Base-by-base conservation (phyloP, 1,140 invertebrate species). In the Macrocentrus cingulum region DNA sequence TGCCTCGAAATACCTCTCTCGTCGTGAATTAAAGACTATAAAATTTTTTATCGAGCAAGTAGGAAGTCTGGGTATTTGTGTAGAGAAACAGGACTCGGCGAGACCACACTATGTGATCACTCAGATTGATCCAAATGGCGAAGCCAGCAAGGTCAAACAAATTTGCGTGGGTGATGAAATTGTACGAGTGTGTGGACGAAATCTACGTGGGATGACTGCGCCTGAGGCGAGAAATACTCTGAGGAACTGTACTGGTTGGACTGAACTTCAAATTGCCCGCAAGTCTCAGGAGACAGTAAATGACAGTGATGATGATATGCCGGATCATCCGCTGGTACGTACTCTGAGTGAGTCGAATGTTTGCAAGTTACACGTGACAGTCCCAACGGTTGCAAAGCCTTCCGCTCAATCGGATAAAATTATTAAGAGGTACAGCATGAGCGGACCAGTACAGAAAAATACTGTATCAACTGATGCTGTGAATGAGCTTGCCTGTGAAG, bases 151-250 rank as follows among this genome's bases (percentile, higher is more conserved):
- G 32, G 76, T 70, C 0, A 69, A 66, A 13, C 58, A 72, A 1
- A 74, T 83, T 39, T 74, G 77, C 29, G 68, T 85, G 32, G 86
- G 85, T 0, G 88, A 90, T 64, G 87, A 89, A 71, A 79, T 90
- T 20, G 74, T 90, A 9, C 83, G 87, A 62, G 84, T 90, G 9
- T 87, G 85, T 61, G 87, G 87, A 0, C 80, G 81, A 34, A 80
- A 84, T 34, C 63, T 90, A 34, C 80, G 84, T 15, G 85, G 87
- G 0, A 74, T 88, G 60, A 79, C 79, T n/a, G 75, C 85, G 7
- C 64, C 75, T 8, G 86, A 89, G 60, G 88, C 87, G 1, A 80
- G 82, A 18, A 80, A 81, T 39, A 76, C 84, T 13, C 60, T 90
- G 15, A 74, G 79, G 37, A 82, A 70, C 44, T 77, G 73, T 29